Evolutionary conservation across 2,113 vertebrate genomes (phyloP), one percentile per base, ranked within the genome.

Genomic region (Orthonyx spaldingii): DNA sequence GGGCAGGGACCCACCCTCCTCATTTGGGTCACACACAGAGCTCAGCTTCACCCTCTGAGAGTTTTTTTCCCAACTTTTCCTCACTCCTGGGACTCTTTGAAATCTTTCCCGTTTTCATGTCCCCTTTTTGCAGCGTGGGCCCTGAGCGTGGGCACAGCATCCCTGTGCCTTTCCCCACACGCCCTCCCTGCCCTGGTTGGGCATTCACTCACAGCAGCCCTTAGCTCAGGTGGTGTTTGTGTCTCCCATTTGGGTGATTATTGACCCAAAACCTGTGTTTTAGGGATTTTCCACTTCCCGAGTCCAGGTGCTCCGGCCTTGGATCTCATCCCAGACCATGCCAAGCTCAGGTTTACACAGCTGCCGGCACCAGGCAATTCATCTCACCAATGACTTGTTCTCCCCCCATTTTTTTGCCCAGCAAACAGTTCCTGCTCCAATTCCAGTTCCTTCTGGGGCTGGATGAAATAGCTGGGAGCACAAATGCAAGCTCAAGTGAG

Each of bases 391-490:
- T 9, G 18, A 55, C 33, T 27, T 37, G 11, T 32, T 28, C 7
- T 0, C 1, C 2, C 3, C 7, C 9, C 5, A 4, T 11, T 64
- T 71, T 64, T 71, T 42, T 9, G 5, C 35, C 18, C 78, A 33
- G 11, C 10, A 7, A 56, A 74, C 47, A 32, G 22, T 37, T 33
- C 89, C 64, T 78, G n/a, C 9, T 72, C 18, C 10, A 32, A 21
- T 71, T 52, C 37, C 16, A 26, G n/a, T 8, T 85, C 66, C 42
- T 85, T 19, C 57, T 42, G 50, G 59, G 46, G 74, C 22, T 44
- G 42, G 16, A 32, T 14, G 22, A 35, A 60, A 44, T 0, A 44
- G 7, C 35, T 42, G 72, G n/a, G 26, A 94, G 66, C 49, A 39
- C n/a, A 56, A 66, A 76, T 2, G 11, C 2, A 2, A 49, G 4